Percentiles rank a stretch among this genome's conserved stretches.
These are phyloP conservation scores for Apostichopus leukothele DNA, from an alignment of 53 echinoderm and acorn worm genomes.

Conservation along the genomic window DNA sequence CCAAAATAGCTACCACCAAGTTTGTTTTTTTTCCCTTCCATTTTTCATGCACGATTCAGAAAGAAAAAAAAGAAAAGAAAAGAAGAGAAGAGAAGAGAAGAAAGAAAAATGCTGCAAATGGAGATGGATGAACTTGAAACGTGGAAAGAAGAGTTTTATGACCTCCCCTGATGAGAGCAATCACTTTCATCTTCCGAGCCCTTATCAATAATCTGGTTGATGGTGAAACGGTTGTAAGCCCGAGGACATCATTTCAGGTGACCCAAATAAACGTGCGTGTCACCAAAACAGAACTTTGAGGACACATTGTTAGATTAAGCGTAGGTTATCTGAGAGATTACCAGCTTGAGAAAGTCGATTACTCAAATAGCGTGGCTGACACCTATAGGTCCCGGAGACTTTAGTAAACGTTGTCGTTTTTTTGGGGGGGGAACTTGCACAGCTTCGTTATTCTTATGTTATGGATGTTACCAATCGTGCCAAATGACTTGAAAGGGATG, in stretches of 20 bases:
- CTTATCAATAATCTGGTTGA: slow-evolving; percentile 1
- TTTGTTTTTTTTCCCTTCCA: too few relatives aligned
- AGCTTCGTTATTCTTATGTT: neutral
- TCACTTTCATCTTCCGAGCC: slow-evolving; percentile 18
- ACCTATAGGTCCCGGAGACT: neutral
- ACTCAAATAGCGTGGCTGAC: slow-evolving; percentile 23
- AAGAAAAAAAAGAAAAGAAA: too few relatives aligned
- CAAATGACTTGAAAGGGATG: neutral
- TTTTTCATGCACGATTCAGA: too few relatives aligned
- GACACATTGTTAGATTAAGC: slow-evolving; percentile 16
- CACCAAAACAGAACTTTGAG: neutral
- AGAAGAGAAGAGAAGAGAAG: too few relatives aligned
- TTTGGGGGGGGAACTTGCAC: neutral
- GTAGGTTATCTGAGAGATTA: slow-evolving; percentile 39
- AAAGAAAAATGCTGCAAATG: too few relatives aligned
- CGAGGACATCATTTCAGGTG: slow-evolving; percentile 22
- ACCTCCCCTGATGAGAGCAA: neutral
- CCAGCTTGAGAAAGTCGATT: slow-evolving; percentile 31
- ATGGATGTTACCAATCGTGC: neutral
- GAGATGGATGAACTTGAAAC: too few relatives aligned
- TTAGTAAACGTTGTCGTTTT: neutral
- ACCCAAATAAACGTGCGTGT: slow-evolving; percentile 33
- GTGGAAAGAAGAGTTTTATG: too few relatives aligned
- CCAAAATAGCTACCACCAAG: too few relatives aligned
- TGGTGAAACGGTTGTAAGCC: neutral